Evolutionary conservation across 2,113 vertebrate species (phyloP), one percentile per base, ranked within the genome.

Genomic region (Phasianus colchicus): DNA sequence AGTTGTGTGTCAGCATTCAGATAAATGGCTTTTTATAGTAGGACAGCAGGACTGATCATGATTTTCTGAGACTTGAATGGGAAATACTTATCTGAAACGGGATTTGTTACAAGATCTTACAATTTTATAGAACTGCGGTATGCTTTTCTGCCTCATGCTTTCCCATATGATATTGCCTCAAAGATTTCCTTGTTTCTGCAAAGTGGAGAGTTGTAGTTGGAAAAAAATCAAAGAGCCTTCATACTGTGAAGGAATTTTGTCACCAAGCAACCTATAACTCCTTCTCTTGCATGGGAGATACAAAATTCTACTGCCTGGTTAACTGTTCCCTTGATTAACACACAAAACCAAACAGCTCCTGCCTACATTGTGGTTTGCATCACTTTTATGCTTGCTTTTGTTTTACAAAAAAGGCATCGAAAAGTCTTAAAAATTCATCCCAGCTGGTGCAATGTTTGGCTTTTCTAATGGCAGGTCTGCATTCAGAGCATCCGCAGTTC

Each of bases 111-210:
- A 32, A 38, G 19, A 14, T 40, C 64, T 83, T 64, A 58, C 3
- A 34, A 7, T 24, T 58, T 29, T 25, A 29, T 40, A 12, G 47
- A 48, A 14, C 40, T 42, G 63, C 38, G 74, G 58, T 48, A 54
- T 48, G 5, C 6, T 4, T 64, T 83, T 79, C 25, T 58, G 16
- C 42, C 30, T 83, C 47, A 40, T 3, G 3, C 29, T 40, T 58
- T 5, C 8, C 8, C 11, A 36, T 48, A 29, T 72, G 20, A 64
- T 30, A n/a, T 0, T 0, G 15, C 17, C 27, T 73, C 34, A 70
- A 52, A 57, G 11, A 66, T 47, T 14, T 74, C 32, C 55, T 52
- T 27, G 4, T 7, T 80, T 50, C 10, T 76, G 11, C 10, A 50
- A 36, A 8, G 12, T 4, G 18, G 32, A 64, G 1, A 8, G 10